Evolutionary conservation across 2,888 invertebrate species (phyloP).

Genomic region (Endomychus coccineus): DNA sequence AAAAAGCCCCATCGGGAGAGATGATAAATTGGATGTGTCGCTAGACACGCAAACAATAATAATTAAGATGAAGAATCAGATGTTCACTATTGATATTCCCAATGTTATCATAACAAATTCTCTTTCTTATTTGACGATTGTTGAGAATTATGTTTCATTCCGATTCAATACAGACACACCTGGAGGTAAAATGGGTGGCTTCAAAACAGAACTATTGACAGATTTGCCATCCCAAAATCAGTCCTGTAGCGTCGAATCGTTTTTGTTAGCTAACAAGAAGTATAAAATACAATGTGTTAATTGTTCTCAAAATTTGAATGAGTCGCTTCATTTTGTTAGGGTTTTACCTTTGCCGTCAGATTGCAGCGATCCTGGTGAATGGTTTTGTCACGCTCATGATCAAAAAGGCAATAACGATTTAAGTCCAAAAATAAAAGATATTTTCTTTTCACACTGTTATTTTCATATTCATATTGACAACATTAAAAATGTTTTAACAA

Average conservation of each 20-base stretch:
- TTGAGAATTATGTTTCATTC: slow-evolving; percentile 34
- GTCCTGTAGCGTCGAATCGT: slow-evolving; percentile 29
- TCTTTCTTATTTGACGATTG: slow-evolving; percentile 33
- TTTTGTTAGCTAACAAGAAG: slow-evolving; percentile 44
- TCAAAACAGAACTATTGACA: slow-evolving; percentile 30
- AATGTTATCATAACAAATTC: too few relatives aligned
- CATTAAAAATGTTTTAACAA: slow-evolving; percentile 44
- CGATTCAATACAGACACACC: slow-evolving; percentile 33
- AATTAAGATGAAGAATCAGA: too few relatives aligned
- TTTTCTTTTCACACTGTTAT: slow-evolving; percentile 52
- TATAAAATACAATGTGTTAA: slow-evolving; percentile 46
- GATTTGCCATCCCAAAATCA: slow-evolving; percentile 12
- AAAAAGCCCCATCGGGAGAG: slow-evolving; percentile 43
- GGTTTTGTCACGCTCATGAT: slow-evolving; percentile 56
- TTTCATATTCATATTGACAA: slow-evolving; percentile 40
- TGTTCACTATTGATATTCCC: too few relatives aligned
- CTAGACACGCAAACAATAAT: too few relatives aligned
- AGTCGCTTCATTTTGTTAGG: slow-evolving; percentile 46
- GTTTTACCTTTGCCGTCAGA: slow-evolving; percentile 56
- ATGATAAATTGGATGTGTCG: slow-evolving; percentile 21
- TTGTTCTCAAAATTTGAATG: slow-evolving; percentile 32
- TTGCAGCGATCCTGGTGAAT: slow-evolving; percentile 54
- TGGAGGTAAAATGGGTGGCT: slow-evolving; percentile 28
- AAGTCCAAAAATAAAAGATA: slow-evolving; percentile 48
- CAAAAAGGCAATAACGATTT: slow-evolving; percentile 29